Percentiles rank a stretch among this genome's conserved stretches.
phyloP scores from a whole-genome alignment of 2,113 vertebrate genomes.

The Gadus macrocephalus region DNA sequence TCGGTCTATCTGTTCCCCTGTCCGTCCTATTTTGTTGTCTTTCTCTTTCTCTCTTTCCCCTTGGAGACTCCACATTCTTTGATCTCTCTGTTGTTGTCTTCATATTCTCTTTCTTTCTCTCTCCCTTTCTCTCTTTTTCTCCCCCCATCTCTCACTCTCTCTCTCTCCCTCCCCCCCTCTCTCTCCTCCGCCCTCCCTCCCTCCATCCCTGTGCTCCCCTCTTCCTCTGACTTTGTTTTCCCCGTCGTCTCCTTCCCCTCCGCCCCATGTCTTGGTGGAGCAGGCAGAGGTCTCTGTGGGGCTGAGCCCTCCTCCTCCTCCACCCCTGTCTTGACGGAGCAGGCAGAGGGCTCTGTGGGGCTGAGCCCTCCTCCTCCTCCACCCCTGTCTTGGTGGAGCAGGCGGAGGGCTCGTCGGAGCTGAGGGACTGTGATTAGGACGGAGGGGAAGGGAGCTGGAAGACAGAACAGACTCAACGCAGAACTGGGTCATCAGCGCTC shows the following conservation, averaged over 20 bases:
- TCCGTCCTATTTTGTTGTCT: conserved; percentile 39
- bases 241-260: not conserved
- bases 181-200: not conserved
- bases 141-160: conserved; percentile 37
- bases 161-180: conserved; percentile 27
- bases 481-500: conserved; percentile 69
- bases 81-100: too few species aligned
- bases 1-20: not conserved
- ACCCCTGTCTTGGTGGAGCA: conserved; percentile 46
- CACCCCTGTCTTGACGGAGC: conserved; percentile 43
- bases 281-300: too few species aligned
- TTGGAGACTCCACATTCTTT: conserved; percentile 29
- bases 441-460: conserved; percentile 38
- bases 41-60: conserved; percentile 25
- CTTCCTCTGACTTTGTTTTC: conserved; percentile 33
- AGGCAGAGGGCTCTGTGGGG: conserved; percentile 31
- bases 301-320: conserved; percentile 14
- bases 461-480: conserved; percentile 43
- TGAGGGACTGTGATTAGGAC: conserved; percentile 69
- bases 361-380: too few species aligned
- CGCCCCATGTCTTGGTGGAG: conserved; percentile 32
- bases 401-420: conserved; percentile 37
- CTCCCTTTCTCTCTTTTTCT: conserved; percentile 11
- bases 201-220: conserved; percentile 7
- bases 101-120: conserved; percentile 35